Conservation (phyloP, 2,888 invertebrate genomes). For the Limnephilus marmoratus region DNA sequence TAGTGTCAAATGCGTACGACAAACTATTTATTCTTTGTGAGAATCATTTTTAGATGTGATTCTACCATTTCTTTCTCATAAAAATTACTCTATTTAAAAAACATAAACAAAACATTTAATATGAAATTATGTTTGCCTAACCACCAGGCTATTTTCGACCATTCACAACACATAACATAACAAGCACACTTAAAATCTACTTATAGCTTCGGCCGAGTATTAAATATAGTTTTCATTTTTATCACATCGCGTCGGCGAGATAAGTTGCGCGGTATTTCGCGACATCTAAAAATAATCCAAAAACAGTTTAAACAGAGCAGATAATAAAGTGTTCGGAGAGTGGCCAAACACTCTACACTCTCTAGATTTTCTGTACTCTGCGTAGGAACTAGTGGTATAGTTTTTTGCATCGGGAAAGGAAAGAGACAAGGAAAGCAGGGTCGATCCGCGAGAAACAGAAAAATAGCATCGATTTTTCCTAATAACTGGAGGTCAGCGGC, state of each 20-base stretch:
- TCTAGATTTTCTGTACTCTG: neutral
- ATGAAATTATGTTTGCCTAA: neutral
- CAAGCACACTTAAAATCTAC: neutral
- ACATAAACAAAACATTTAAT: neutral
- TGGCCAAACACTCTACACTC: neutral
- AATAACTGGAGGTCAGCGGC: slow-evolving; percentile 35
- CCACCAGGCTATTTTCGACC: neutral
- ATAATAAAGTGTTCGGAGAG: neutral
- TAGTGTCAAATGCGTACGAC: neutral
- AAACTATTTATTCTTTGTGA: neutral
- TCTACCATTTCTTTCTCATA: neutral
- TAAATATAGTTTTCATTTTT: neutral
- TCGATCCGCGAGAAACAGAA: slow-evolving; percentile 4
- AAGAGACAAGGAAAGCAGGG: slow-evolving; percentile 3
- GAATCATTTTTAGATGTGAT: neutral
- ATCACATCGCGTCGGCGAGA: neutral
- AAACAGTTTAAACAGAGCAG: neutral
- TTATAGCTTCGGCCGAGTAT: neutral
- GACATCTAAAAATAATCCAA: neutral
- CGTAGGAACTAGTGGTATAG: neutral
- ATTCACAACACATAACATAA: neutral
- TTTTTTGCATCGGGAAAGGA: neutral
- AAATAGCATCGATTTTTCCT: slow-evolving; percentile 34
- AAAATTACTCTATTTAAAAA: neutral
- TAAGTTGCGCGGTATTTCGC: neutral